phyloP scores from a whole-genome alignment of 1,140 invertebrate species.

The Lasioglossum baleicum region DNA sequence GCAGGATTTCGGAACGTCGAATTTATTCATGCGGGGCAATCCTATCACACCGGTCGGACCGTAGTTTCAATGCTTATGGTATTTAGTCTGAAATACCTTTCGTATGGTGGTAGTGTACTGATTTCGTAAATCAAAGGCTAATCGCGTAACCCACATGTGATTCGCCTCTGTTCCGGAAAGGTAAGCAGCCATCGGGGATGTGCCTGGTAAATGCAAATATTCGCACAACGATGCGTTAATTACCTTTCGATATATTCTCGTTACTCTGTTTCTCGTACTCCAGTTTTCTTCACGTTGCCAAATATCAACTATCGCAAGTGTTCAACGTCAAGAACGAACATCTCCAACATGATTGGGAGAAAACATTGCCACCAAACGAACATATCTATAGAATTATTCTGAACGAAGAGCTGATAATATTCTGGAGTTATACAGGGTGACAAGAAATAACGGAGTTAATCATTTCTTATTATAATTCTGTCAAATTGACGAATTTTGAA shows the following conservation, averaged over 20 bases:
- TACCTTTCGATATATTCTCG: no score
- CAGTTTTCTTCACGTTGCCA: no score
- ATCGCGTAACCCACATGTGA: slow-evolving; percentile 46
- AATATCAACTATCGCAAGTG: no score
- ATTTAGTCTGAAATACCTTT: slow-evolving; percentile 44
- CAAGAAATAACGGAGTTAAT: no score
- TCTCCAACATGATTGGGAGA: no score
- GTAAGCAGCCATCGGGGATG: slow-evolving; percentile 24
- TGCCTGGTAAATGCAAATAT: neutral
- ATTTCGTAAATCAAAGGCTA: slow-evolving; percentile 57
- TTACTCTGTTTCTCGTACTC: neutral
- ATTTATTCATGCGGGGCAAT: slow-evolving; percentile 20
- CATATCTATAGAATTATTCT: no score
- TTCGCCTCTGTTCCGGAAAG: slow-evolving; percentile 7
- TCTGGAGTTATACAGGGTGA: no score
- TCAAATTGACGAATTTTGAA: no score
- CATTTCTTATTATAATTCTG: no score
- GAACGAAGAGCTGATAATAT: no score
- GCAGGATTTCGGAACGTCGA: slow-evolving; percentile 7
- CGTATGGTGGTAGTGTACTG: slow-evolving; percentile 6
- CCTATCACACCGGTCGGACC: slow-evolving; percentile 11
- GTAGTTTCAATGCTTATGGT: slow-evolving; percentile 45
- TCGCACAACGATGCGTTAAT: neutral
- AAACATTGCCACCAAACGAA: no score
- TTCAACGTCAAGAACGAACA: no score